Conservation (phyloP, 2,113 vertebrate species). For the Gorsachius goisagi region DNA sequence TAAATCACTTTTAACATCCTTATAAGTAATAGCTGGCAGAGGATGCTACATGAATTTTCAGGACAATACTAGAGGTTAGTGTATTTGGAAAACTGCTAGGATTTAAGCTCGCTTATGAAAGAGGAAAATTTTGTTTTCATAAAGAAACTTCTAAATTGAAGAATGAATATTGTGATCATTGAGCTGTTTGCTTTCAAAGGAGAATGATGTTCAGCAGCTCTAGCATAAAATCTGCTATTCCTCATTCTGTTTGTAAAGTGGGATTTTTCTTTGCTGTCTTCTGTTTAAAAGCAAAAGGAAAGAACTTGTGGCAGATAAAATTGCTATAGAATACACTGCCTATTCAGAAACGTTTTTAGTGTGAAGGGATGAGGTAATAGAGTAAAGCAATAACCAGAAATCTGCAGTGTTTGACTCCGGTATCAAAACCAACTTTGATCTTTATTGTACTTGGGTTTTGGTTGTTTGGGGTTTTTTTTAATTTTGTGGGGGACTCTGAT, state of each 20-base stretch:
- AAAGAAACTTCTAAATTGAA: background rate
- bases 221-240: background rate
- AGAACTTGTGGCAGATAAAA: background rate
- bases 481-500: background rate
- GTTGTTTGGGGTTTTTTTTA: too few relatives aligned
- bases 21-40: background rate
- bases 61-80: background rate
- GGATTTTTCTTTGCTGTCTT: background rate
- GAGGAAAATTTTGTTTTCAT: background rate
- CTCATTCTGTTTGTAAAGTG: background rate
- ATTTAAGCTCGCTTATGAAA: background rate
- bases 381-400: background rate
- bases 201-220: background rate
- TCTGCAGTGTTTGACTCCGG: background rate
- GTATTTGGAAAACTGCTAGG: background rate
- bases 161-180: background rate
- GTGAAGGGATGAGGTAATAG: background rate
- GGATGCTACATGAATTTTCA: background rate
- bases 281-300: background rate
- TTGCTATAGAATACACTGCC: background rate
- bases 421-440: background rate
- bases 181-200: background rate
- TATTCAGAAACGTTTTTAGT: background rate
- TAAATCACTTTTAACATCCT: background rate
- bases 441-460: background rate